A percentile compares a stretch with the other conserved stretches of the same genome.
Evolutionary conservation across 2,888 invertebrate species (phyloP).

Genomic region (Pyrgus malvae): DNA sequence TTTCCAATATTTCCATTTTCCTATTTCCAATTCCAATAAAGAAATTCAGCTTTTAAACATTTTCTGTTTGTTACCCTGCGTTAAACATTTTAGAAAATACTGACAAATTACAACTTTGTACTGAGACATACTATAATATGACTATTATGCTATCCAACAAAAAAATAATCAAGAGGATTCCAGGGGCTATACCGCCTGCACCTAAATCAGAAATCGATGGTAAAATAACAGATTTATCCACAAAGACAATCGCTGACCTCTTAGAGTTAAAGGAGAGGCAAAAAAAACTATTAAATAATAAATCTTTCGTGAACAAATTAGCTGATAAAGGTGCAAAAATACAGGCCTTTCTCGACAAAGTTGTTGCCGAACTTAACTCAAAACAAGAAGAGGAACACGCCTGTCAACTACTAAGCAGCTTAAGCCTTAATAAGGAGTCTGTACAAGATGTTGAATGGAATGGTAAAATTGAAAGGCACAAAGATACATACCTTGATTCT

Average conservation of each 20-base stretch:
- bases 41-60: too few species aligned
- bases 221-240: conserved; percentile 72
- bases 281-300: conserved; percentile 76
- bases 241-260: conserved; percentile 72
- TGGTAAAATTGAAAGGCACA: conserved; percentile 59
- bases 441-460: conserved; percentile 84
- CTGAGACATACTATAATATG: too few species aligned
- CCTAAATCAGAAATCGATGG: conserved; percentile 78
- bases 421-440: conserved; percentile 74
- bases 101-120: too few species aligned
- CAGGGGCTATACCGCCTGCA: conserved; percentile 66
- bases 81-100: too few species aligned
- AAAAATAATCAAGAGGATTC: conserved; percentile 66
- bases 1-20: too few species aligned
- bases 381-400: conserved; percentile 77
- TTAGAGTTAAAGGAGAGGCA: conserved; percentile 80
- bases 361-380: conserved; percentile 68
- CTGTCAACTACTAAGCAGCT: conserved; percentile 70
- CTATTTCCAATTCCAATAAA: too few species aligned
- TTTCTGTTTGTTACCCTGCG: too few species aligned
- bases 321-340: conserved; percentile 84
- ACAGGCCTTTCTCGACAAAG: conserved; percentile 65
- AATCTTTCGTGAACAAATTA: conserved; percentile 76
- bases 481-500: conserved; percentile 66
- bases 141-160: conserved; percentile 46